Percentiles rank a stretch among this genome's conserved stretches.
Evolutionary conservation across 2,888 invertebrate genomes (phyloP).

Genomic region (Volucella inanis): DNA sequence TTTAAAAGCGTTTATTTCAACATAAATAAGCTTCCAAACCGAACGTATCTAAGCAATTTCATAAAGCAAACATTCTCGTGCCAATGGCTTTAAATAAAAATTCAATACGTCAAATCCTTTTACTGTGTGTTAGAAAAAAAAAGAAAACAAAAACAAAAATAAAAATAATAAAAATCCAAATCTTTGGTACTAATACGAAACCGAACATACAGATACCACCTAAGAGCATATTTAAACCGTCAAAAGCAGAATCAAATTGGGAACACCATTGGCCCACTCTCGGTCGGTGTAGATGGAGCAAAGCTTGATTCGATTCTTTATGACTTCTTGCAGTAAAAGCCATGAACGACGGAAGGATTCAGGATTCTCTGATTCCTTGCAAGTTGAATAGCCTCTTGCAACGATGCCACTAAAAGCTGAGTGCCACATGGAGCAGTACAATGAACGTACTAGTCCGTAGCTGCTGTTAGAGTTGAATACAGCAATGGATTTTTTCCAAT

Average conservation of each 20-base stretch:
- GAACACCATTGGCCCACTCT: slow-evolving; percentile 33
- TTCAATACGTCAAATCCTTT: slow-evolving; percentile 46
- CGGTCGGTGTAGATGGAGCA: neutral
- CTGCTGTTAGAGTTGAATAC: neutral
- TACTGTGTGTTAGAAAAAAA: slow-evolving; percentile 1
- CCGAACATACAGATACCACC: neutral
- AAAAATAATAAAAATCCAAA: neutral
- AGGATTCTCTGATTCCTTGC: slow-evolving; percentile 30
- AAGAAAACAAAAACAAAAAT: no score
- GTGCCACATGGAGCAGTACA: neutral
- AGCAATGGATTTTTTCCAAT: slow-evolving; percentile 8
- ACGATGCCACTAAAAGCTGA: slow-evolving; percentile 32
- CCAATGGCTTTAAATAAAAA: slow-evolving; percentile 44
- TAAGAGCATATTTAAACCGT: slow-evolving; percentile 40
- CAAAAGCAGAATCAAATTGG: slow-evolving; percentile 55
- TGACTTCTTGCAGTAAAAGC: slow-evolving; percentile 7
- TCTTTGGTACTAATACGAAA: neutral
- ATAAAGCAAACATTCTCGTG: slow-evolving; percentile 25
- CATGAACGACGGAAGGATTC: neutral
- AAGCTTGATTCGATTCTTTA: slow-evolving; percentile 57
- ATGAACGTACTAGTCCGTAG: no score
- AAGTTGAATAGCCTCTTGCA: slow-evolving; percentile 42
- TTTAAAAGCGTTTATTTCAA: slow-evolving; percentile 5
- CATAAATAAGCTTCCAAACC: neutral
- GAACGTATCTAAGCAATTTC: neutral